Conservation (phyloP, 1,140 invertebrate species). For the Leucophenga varia region DNA sequence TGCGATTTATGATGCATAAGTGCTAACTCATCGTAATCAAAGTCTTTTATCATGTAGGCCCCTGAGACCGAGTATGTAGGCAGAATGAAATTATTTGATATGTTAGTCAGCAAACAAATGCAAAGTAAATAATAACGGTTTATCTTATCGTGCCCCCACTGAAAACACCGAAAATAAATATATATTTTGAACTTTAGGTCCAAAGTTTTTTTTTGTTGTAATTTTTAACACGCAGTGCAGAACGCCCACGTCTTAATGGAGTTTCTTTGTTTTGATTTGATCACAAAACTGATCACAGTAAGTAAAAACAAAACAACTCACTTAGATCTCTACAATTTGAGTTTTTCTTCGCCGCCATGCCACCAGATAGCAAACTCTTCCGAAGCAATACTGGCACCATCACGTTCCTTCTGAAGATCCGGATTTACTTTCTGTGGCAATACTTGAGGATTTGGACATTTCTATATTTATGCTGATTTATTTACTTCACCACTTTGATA, state of each 20-base stretch:
- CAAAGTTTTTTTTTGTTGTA: constrained; percentile 69
- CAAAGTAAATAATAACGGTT: too few species aligned
- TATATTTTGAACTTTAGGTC: constrained; percentile 67
- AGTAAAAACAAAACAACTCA: constrained; percentile 67
- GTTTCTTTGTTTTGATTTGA: constrained; percentile 66
- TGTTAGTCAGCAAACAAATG: too few species aligned
- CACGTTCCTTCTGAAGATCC: constrained; percentile 73
- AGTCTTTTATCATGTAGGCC: constrained; percentile 23
- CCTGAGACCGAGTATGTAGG: too few species aligned
- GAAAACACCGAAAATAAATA: constrained; percentile 37
- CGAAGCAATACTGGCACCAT: constrained; percentile 72
- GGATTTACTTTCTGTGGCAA: too few species aligned
- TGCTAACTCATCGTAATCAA: constrained; percentile 15
- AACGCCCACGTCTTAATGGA: constrained; percentile 83
- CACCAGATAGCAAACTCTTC: constrained; percentile 75
- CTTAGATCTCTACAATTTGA: constrained; percentile 59
- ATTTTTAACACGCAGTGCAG: constrained; percentile 77
- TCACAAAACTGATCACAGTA: constrained; percentile 72
- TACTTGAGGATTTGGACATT: too few species aligned
- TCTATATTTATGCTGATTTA: too few species aligned
- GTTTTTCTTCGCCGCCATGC: constrained; percentile 74
- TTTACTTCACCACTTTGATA: too few species aligned
- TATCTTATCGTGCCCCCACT: too few species aligned
- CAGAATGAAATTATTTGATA: too few species aligned
- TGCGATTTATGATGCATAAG: constrained; percentile 32